Evolutionary conservation across 2,797 vertebrate species (phyloP), one percentile per base, ranked within the genome.

Genomic region (Synanceia verrucosa): DNA sequence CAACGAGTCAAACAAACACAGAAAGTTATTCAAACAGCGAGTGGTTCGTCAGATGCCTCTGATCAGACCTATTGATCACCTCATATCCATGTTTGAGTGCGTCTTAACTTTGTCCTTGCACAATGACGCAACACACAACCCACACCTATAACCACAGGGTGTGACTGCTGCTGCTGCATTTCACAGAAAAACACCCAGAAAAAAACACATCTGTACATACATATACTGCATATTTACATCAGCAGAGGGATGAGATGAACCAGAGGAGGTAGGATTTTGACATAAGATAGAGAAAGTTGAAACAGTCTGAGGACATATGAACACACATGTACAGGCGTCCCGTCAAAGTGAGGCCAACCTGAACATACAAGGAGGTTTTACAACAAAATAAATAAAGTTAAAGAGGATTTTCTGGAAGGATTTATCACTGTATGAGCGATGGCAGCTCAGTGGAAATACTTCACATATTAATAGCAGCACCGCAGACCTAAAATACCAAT

Each of bases 71-170:
- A 85, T 85, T 63, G 81, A 89, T 81, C 63, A 59, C 3, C 39
- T 51, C 3, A 18, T 16, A 18, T 34, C 34, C 18, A 28, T 36
- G 66, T 47, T 29, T 46, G 55, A 65, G 67, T 56, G 65, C 44
- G 61, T 83, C 67, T 81, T 56, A 84, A 86, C 65, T 83, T 73
- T 51, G 82, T 83, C 87, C 81, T 88, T 84, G 79, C 52, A 59
- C 47, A 58, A 28, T 73, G 79, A 65, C 73, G 47, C 28, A 70
- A 59, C 5, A 56, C 52, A 57, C 55, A 76, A 16, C 71, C 48
- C 34, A 77, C 72, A 67, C 56, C 39, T 53, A n/a, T n/a, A 76
- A 77, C 86, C 53, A 79, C 84, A 90, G 86, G 89, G 89, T 76
- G 85, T 86, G 90, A 85, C 79, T 84, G 70, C 74, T 23, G 52